phyloP scores from a whole-genome alignment of 2,888 invertebrate species.

The Erebia palarica region DNA sequence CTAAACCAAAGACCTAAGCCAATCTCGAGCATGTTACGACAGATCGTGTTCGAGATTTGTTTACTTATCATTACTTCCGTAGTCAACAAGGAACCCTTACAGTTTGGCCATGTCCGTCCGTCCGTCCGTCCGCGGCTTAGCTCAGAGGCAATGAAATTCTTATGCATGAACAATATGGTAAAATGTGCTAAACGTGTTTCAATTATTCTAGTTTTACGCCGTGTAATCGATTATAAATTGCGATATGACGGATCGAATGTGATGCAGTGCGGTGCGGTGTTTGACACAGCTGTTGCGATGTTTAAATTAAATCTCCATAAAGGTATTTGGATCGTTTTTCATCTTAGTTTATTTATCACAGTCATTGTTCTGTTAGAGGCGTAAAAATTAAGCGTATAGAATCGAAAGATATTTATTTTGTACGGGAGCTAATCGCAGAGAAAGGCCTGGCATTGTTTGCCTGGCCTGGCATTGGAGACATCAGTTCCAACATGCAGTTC shows the following conservation, averaged over 20 bases:
- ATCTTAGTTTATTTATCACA: constrained; percentile 36
- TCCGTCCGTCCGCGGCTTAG: too few relatives aligned
- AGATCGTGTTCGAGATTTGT: too few relatives aligned
- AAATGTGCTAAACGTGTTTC: background rate
- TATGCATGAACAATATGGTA: background rate
- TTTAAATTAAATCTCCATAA: constrained; percentile 46
- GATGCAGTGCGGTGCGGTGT: constrained; percentile 47
- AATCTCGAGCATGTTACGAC: too few relatives aligned
- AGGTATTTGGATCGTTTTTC: constrained; percentile 38
- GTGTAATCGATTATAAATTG: constrained; percentile 22
- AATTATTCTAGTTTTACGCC: constrained; percentile 4
- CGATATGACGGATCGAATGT: constrained; percentile 22
- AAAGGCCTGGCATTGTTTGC: too few relatives aligned
- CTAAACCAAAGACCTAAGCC: too few relatives aligned
- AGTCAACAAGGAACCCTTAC: too few relatives aligned
- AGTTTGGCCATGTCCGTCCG: too few relatives aligned
- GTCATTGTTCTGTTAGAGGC: constrained; percentile 22
- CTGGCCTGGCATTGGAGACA: too few relatives aligned
- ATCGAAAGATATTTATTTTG: background rate
- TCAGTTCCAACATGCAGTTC: too few relatives aligned
- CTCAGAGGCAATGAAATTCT: too few relatives aligned
- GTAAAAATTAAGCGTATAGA: background rate
- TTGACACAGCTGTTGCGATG: constrained; percentile 47
- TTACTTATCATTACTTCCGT: too few relatives aligned
- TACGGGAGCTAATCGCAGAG: background rate